Evolutionary conservation across 2,888 invertebrate species (phyloP).

Genomic region (Watsonalla binaria): DNA sequence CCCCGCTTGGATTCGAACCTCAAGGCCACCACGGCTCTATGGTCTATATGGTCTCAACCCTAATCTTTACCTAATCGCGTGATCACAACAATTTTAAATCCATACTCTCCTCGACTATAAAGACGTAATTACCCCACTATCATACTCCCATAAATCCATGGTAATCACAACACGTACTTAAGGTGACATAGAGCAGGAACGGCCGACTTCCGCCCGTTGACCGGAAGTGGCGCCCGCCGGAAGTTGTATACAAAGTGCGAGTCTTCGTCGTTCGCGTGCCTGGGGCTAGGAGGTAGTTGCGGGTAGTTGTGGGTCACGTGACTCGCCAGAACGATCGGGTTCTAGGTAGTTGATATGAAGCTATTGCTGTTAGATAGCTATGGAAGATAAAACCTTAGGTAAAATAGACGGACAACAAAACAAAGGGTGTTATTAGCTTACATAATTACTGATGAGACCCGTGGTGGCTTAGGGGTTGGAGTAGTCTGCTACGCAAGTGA

Average conservation of each 20-base stretch:
- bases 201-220: slow-evolving; percentile 57
- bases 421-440: too few relatives aligned
- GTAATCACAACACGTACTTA: slow-evolving; percentile 70
- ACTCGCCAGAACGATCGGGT: too few relatives aligned
- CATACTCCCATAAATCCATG: slow-evolving; percentile 52
- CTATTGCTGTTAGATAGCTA: slow-evolving; percentile 14
- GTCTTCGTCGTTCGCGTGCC: slow-evolving; percentile 59
- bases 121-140: slow-evolving; percentile 51
- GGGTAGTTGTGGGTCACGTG: too few relatives aligned
- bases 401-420: too few relatives aligned
- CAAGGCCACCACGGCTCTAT: too few relatives aligned
- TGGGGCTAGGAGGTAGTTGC: slow-evolving; percentile 32
- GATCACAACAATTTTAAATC: background rate
- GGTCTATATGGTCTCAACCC: too few relatives aligned
- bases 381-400: too few relatives aligned
- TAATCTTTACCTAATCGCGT: too few relatives aligned
- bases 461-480: too few relatives aligned
- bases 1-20: too few relatives aligned
- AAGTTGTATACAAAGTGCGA: slow-evolving; percentile 75
- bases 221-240: slow-evolving; percentile 46
- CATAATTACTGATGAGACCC: too few relatives aligned
- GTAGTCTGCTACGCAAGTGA: too few relatives aligned
- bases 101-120: slow-evolving; percentile 10
- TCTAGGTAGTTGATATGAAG: slow-evolving; percentile 1
- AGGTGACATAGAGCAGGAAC: slow-evolving; percentile 70